Evolutionary conservation across 2,113 vertebrate species (phyloP).

Genomic region (Saccopteryx leptura): DNA sequence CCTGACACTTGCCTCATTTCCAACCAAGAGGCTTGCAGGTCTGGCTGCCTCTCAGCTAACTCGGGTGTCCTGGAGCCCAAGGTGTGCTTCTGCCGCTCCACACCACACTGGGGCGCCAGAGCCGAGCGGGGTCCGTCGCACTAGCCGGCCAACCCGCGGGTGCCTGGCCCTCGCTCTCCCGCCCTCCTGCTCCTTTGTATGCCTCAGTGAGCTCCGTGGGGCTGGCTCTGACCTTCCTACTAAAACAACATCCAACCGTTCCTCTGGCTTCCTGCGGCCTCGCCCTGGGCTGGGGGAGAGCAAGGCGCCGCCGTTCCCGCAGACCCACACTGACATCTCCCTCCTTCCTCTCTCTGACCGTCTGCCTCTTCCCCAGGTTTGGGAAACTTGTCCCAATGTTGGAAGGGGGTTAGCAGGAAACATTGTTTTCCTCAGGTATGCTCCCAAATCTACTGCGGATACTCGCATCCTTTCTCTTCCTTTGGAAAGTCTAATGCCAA

Average conservation of each 20-base stretch:
- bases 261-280: too few relatives aligned
- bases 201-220: not conserved
- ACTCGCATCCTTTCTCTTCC: not conserved
- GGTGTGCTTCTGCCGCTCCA: not conserved
- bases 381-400: not conserved
- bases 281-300: not conserved
- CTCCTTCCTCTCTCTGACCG: not conserved
- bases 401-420: not conserved
- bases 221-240: not conserved
- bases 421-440: not conserved
- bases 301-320: not conserved
- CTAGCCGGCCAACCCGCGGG: not conserved
- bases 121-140: not conserved
- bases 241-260: not conserved
- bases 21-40: not conserved
- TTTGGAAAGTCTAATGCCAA: not conserved
- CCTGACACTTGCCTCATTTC: not conserved
- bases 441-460: not conserved
- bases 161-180: not conserved
- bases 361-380: not conserved
- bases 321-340: too few relatives aligned
- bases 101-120: not conserved
- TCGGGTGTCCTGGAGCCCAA: not conserved
- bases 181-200: not conserved
- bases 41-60: not conserved